Evolutionary conservation across 2,113 vertebrate species (phyloP).

Genomic region (Eulacestoma nigropectus): DNA sequence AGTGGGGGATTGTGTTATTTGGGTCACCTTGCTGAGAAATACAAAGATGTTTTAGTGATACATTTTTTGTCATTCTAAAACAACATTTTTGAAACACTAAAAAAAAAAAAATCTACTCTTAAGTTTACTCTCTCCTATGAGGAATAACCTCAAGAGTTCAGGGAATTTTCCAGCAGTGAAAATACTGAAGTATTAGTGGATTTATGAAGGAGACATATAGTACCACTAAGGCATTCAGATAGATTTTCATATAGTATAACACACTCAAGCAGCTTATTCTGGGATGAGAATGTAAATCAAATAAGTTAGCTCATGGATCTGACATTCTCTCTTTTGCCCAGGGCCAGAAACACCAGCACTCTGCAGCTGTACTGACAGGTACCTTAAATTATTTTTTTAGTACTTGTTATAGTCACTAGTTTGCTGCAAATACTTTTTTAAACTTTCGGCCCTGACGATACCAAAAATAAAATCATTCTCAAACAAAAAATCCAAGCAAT

Average conservation of each 20-base stretch:
- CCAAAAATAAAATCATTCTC: background rate
- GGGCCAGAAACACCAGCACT: background rate
- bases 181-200: background rate
- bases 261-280: background rate
- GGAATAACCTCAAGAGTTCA: background rate
- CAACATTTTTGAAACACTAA: background rate
- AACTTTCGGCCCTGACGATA: background rate
- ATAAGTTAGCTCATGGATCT: background rate
- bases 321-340: background rate
- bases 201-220: background rate
- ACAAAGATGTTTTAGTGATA: background rate
- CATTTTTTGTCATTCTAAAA: background rate
- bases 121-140: background rate
- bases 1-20: background rate
- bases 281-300: background rate
- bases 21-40: background rate
- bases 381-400: background rate
- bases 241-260: background rate
- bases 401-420: background rate
- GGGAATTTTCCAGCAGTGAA: background rate
- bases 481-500: background rate
- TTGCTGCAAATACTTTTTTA: background rate
- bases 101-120: background rate
- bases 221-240: background rate
- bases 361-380: background rate